A percentile compares a stretch with the other conserved stretches of the same genome.
phyloP scores from a whole-genome alignment of 2,113 vertebrate species.

The Helogale parvula region DNA sequence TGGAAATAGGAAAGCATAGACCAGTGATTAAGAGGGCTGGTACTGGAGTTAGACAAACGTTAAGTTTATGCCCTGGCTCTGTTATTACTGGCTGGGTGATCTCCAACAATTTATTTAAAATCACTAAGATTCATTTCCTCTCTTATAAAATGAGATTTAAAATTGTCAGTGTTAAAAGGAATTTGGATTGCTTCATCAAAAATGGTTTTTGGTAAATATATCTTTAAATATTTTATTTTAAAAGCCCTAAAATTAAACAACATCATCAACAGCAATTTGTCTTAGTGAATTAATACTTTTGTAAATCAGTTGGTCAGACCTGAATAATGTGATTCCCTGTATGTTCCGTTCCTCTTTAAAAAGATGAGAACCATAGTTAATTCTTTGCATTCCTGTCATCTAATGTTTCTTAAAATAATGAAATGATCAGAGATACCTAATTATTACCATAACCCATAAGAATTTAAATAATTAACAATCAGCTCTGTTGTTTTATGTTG shows the following conservation, averaged over 20 bases:
- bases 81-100: background rate
- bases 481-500: background rate
- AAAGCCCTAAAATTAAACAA: background rate
- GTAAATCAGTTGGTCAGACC: background rate
- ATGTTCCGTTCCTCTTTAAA: background rate
- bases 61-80: background rate
- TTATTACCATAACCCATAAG: background rate
- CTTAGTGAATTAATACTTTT: background rate
- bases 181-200: background rate
- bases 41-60: background rate
- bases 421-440: background rate
- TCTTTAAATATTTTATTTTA: background rate
- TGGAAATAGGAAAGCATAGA: background rate
- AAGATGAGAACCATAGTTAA: background rate
- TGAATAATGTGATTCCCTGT: background rate
- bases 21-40: background rate
- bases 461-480: background rate
- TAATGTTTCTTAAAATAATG: background rate
- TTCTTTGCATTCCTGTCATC: background rate
- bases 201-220: background rate
- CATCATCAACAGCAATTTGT: background rate
- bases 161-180: background rate
- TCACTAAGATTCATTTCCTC: background rate
- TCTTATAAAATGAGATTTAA: background rate
- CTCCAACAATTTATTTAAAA: background rate